Evolutionary conservation across 2,888 invertebrate species (phyloP).

Genomic region (Neelides folsomi): DNA sequence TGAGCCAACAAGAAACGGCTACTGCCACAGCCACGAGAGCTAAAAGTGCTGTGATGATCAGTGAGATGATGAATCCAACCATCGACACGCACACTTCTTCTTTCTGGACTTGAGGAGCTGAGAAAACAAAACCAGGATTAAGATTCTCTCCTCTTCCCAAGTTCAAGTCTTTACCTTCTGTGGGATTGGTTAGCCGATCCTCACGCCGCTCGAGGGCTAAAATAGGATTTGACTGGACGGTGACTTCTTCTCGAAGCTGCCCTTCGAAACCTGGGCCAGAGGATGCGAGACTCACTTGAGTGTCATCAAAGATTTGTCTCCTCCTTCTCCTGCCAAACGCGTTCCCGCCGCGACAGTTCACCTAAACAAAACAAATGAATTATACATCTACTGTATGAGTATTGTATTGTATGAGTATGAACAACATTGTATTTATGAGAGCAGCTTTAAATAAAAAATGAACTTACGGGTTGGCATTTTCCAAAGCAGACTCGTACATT

Average conservation of each 20-base stretch:
- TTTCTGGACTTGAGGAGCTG: slow-evolving; percentile 29
- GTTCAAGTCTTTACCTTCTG: slow-evolving; percentile 52
- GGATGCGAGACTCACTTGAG: slow-evolving; percentile 21
- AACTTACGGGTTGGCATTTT: slow-evolving; percentile 77
- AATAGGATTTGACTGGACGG: slow-evolving; percentile 81
- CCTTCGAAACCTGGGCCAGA: slow-evolving; percentile 47
- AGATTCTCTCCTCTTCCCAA: slow-evolving; percentile 1
- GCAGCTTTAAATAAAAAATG: slow-evolving; percentile 4
- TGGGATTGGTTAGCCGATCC: slow-evolving; percentile 61
- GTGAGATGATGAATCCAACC: slow-evolving; percentile 80
- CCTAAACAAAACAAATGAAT: slow-evolving; percentile 41
- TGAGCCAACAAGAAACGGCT: slow-evolving; percentile 87
- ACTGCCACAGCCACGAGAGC: slow-evolving; percentile 87
- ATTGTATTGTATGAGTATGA: too few species aligned
- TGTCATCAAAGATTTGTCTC: slow-evolving; percentile 26
- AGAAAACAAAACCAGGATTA: slow-evolving; percentile 11
- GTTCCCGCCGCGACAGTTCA: slow-evolving; percentile 80
- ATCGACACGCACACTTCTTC: slow-evolving; percentile 87
- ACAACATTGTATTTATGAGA: too few species aligned
- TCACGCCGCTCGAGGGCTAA: slow-evolving; percentile 75
- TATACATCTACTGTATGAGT: too few species aligned
- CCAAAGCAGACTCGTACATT: slow-evolving; percentile 90
- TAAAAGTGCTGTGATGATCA: slow-evolving; percentile 78
- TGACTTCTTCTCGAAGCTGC: slow-evolving; percentile 80
- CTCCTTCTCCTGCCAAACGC: slow-evolving; percentile 68